phyloP scores from a whole-genome alignment of 2,797 vertebrate species.

The Tympanoctomys barrerae region DNA sequence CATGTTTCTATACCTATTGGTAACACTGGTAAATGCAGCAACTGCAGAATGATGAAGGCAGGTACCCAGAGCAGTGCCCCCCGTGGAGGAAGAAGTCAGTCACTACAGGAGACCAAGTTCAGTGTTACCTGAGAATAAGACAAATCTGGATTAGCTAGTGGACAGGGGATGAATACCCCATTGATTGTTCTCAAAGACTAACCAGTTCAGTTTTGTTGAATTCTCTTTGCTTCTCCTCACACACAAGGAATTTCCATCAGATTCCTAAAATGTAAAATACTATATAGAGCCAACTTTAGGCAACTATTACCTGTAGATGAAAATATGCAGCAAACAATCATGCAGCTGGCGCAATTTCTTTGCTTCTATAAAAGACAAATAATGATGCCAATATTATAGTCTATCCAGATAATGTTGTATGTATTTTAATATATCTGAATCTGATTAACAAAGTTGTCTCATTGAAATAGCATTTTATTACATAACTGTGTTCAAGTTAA shows the following conservation, averaged over 20 bases:
- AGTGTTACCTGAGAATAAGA: not conserved
- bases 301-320: not conserved
- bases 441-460: not conserved
- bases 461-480: not conserved
- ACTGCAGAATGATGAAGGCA: not conserved
- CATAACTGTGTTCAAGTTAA: not conserved
- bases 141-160: not conserved
- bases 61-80: not conserved
- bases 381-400: not conserved
- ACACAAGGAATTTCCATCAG: not conserved
- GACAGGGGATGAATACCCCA: not conserved
- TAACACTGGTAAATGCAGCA: not conserved
- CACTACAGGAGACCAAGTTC: not conserved
- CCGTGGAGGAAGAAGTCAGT: not conserved
- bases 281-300: not conserved
- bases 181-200: not conserved
- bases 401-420: not conserved
- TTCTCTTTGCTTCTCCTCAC: not conserved
- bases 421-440: constrained; percentile 25
- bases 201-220: not conserved
- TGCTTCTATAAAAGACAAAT: not conserved
- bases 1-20: not conserved
- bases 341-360: not conserved
- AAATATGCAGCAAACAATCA: not conserved
- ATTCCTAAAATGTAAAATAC: not conserved